phyloP scores from a whole-genome alignment of 2,797 vertebrate genomes.

The Coilia nasus region DNA sequence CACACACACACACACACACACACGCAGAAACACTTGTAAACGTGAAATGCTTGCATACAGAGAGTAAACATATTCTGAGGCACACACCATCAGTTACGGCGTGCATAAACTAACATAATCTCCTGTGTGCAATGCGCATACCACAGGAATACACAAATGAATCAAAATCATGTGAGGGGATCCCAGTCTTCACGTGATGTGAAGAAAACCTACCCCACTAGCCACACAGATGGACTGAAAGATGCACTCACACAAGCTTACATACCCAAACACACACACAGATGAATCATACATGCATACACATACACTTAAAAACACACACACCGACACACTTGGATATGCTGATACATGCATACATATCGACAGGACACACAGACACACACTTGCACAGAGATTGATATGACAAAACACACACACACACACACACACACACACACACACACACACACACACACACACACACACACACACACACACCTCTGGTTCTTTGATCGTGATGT shows the following conservation, averaged over 20 bases:
- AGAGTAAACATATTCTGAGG: slow-evolving; percentile 47
- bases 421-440: slow-evolving; percentile 52
- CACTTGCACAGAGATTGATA: slow-evolving; percentile 70
- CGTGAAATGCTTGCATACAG: slow-evolving; percentile 26
- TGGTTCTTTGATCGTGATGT: slow-evolving; percentile 80
- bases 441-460: slow-evolving; percentile 69
- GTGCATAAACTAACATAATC: slow-evolving; percentile 26
- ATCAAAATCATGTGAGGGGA: slow-evolving; percentile 20
- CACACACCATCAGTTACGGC: slow-evolving; percentile 36
- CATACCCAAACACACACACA: slow-evolving; percentile 70
- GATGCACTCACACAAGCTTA: slow-evolving; percentile 8
- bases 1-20: slow-evolving; percentile 42
- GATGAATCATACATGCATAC: slow-evolving; percentile 7
- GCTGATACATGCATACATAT: slow-evolving; percentile 65
- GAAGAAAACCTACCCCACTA: not conserved
- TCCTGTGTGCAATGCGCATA: slow-evolving; percentile 1
- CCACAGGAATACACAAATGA: slow-evolving; percentile 10
- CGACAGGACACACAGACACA: slow-evolving; percentile 65
- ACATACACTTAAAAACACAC: slow-evolving; percentile 75
- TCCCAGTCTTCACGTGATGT: not conserved
- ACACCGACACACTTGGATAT: slow-evolving; percentile 48
- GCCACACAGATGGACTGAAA: not conserved
- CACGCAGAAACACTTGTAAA: slow-evolving; percentile 29
- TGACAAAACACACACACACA: slow-evolving; percentile 66
- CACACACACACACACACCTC: slow-evolving; percentile 77